phyloP scores from a whole-genome alignment of 1,140 invertebrate genomes.

The Euglossa dilemma region DNA sequence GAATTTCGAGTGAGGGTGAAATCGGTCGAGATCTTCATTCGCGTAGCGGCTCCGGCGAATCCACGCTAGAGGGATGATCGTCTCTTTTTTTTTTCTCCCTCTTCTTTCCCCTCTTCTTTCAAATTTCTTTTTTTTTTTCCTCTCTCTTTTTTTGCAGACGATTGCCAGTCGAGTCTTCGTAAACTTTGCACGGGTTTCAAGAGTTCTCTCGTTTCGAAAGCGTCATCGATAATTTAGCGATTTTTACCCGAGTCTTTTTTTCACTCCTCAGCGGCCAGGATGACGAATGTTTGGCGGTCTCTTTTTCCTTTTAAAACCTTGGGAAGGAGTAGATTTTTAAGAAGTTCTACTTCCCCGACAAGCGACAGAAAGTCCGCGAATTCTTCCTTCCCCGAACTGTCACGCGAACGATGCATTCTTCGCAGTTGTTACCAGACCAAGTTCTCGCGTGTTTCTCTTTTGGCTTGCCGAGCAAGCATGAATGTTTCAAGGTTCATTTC shows the following conservation, averaged over 20 bases:
- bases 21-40: conserved; percentile 3
- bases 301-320: neutral
- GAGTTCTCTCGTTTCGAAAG: neutral
- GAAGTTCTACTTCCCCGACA: neutral
- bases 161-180: neutral
- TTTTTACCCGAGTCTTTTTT: neutral
- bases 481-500: neutral
- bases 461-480: neutral
- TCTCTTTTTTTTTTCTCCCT: neutral
- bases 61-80: neutral
- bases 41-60: neutral
- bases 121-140: neutral
- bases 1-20: conserved; percentile 21
- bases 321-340: neutral
- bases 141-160: too few species aligned
- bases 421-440: neutral
- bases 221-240: too few species aligned
- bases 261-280: neutral
- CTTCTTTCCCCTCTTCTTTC: too few species aligned
- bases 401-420: neutral
- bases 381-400: neutral
- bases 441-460: neutral
- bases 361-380: neutral
- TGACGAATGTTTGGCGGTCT: neutral
- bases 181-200: neutral